Conservation (phyloP, 2,797 vertebrate species). For the Poeciliopsis turneri region DNA sequence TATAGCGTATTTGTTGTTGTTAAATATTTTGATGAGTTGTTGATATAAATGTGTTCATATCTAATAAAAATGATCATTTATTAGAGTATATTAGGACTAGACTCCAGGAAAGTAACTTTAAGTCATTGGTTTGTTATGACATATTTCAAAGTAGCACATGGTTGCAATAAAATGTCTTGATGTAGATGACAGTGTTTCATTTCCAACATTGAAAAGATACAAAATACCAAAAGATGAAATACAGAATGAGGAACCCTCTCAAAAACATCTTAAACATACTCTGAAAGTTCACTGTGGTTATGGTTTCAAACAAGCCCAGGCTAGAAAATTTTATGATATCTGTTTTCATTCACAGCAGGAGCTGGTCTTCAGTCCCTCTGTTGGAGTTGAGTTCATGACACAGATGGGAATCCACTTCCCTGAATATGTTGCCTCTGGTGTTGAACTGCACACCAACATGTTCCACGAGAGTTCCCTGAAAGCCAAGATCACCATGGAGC, state of each 20-base stretch:
- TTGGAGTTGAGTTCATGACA: conserved; percentile 89
- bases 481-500: conserved; percentile 78
- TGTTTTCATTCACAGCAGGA: conserved; percentile 66
- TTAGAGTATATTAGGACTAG: not conserved
- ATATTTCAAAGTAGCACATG: not conserved
- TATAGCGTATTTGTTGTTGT: not conserved
- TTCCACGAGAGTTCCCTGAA: conserved; percentile 90
- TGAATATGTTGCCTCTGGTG: conserved; percentile 82
- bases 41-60: not conserved
- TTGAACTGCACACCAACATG: conserved; percentile 88
- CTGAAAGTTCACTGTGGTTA: not conserved
- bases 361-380: conserved; percentile 83
- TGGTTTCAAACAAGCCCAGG: not conserved
- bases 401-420: conserved; percentile 87
- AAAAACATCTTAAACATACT: not conserved
- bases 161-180: not conserved
- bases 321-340: not conserved
- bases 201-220: not conserved
- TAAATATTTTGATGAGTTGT: not conserved
- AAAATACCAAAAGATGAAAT: not conserved
- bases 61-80: not conserved
- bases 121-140: not conserved
- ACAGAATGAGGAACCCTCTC: not conserved
- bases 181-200: not conserved
- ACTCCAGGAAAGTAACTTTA: not conserved